These are phyloP conservation scores for Atlantisia rogersi DNA, from an alignment of 2,113 vertebrate genomes.

Conservation along the genomic window DNA sequence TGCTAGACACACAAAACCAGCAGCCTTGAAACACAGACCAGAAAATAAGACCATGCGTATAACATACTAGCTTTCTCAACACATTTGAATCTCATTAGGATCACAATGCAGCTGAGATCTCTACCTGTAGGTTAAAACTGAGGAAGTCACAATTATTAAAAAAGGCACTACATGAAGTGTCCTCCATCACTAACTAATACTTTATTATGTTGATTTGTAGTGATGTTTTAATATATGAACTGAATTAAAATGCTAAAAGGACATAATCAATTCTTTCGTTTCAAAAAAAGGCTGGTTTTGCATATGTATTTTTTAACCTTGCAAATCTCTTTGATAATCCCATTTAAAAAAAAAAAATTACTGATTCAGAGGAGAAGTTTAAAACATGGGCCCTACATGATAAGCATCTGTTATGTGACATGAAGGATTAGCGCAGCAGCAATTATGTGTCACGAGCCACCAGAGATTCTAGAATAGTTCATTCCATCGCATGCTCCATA, in stretches of 20 bases:
- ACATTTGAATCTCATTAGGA: not conserved
- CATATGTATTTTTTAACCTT: not conserved
- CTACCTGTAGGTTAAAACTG: not conserved
- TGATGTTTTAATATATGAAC: not conserved
- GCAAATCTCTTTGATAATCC: not conserved
- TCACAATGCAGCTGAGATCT: not conserved
- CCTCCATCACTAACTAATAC: not conserved
- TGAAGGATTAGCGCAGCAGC: slow-evolving; percentile 23
- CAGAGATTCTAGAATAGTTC: slow-evolving; percentile 27
- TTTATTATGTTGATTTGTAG: not conserved
- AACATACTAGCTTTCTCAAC: not conserved
- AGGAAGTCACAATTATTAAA: not conserved
- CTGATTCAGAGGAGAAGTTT: not conserved
- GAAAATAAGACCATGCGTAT: not conserved
- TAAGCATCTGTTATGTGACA: not conserved
- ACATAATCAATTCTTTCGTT: no score
- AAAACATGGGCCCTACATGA: not conserved
- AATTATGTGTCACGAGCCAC: slow-evolving; percentile 31
- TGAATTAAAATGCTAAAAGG: not conserved
- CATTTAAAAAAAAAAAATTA: no score
- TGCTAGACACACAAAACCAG: not conserved
- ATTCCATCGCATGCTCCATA: not conserved
- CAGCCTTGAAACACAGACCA: not conserved
- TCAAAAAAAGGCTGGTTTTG: not conserved
- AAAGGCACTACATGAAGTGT: not conserved